These are phyloP conservation scores for Setophaga kirtlandii DNA, from an alignment of 2,113 vertebrate species.

Conservation along the genomic window DNA sequence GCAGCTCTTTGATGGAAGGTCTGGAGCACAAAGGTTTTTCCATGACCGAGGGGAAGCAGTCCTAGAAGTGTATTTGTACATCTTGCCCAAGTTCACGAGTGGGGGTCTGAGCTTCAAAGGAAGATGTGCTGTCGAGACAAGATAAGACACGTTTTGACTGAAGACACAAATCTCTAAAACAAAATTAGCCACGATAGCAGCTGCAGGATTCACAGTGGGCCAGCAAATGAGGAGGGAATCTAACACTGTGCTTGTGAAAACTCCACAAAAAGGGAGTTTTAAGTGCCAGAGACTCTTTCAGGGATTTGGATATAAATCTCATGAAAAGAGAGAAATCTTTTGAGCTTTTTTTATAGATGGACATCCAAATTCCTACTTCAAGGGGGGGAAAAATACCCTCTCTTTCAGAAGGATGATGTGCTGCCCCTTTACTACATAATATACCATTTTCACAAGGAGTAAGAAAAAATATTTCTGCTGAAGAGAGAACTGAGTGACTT, in stretches of 20 bases:
- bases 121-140: background rate
- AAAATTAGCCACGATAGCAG: background rate
- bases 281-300: background rate
- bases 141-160: background rate
- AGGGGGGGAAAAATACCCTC: background rate
- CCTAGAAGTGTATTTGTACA: background rate
- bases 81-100: background rate
- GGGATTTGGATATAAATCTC: background rate
- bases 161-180: background rate
- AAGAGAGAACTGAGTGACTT: background rate
- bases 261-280: background rate
- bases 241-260: background rate
- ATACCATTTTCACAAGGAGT: background rate
- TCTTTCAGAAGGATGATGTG: background rate
- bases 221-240: background rate
- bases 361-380: background rate
- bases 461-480: background rate
- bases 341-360: background rate
- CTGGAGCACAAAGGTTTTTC: background rate
- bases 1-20: background rate
- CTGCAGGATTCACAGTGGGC: background rate
- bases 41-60: background rate
- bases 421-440: background rate
- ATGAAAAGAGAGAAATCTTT: background rate
- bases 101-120: background rate